A percentile compares a stretch with the other conserved stretches of the same genome.
phyloP scores from a whole-genome alignment of 2,797 vertebrate species.

The Aldrovandia affinis region DNA sequence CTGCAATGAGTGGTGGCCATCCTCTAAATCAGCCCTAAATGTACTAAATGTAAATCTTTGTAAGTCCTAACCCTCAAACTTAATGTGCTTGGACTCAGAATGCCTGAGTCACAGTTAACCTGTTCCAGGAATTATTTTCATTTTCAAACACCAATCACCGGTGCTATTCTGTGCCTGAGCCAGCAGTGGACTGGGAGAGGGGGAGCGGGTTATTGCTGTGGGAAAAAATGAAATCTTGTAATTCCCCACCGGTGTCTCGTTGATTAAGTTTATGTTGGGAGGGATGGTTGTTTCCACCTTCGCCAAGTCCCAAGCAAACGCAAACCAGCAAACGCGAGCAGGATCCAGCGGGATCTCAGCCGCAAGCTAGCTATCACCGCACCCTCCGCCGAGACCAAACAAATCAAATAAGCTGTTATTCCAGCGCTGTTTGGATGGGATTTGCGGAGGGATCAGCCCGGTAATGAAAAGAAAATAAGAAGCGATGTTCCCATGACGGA shows the following conservation, averaged over 20 bases:
- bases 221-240: constrained; percentile 45
- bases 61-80: no score
- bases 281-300: constrained; percentile 56
- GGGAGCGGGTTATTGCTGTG: constrained; percentile 41
- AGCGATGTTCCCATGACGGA: constrained; percentile 78
- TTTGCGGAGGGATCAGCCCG: constrained; percentile 67
- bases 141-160: constrained; percentile 25
- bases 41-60: no score
- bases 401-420: constrained; percentile 78
- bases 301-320: background rate
- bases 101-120: background rate
- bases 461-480: constrained; percentile 83
- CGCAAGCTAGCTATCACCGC: constrained; percentile 40
- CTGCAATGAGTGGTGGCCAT: background rate
- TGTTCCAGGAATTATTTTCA: background rate
- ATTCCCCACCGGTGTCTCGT: constrained; percentile 40
- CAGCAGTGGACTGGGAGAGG: constrained; percentile 3
- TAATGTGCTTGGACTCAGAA: background rate
- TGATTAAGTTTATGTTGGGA: constrained; percentile 49
- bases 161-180: constrained; percentile 24
- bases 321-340: background rate
- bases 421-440: constrained; percentile 71
- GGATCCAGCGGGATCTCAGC: background rate
- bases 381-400: constrained; percentile 61
- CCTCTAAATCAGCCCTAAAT: background rate